Base-by-base conservation (phyloP, 2,888 invertebrate genomes). In the Cerastoderma edule region DNA sequence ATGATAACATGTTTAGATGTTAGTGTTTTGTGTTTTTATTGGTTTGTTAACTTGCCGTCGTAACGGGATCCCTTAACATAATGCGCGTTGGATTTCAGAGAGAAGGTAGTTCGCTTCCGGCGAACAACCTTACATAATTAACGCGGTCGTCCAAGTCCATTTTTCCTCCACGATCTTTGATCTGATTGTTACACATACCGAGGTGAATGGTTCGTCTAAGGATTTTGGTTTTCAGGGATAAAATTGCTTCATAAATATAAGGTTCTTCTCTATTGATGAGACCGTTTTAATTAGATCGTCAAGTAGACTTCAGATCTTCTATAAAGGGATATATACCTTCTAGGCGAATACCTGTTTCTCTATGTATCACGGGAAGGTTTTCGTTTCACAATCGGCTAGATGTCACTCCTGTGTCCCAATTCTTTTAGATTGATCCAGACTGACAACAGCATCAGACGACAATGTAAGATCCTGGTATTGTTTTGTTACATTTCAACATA, bases 1-100 rank as follows among this genome's bases (percentile, higher is more conserved):
- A 74, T 67, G 56, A 60, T 70, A 72, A 79, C 75, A 75, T 75
- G 60, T 72, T 75, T 72, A 75, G 75, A 68, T 75, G 63, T 75
- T 75, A 64, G 64, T 46, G 67, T 71, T 77, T 72, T 75, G 75
- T 79, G 63, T 75, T 69, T 65, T 75, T 69, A 75, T 75, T 75
- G 75, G 79, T 79, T 79, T 63, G 79, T 72, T 75, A 78, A 78
- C 24, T 64, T 68, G 56, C 44, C 67, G 46, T 74, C 64, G 78
- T 67, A 78, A 79, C 65, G 27, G 56, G 69, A 75, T 75, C 48
- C 63, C 24, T 75, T 72, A 75, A 67, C 68, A 79, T 75, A 79
- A 79, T 72, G 69, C 39, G 72, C 60, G 28, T 79, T 57, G 56
- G 63, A 75, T 79, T 79, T 75, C 79, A 79, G 79, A 79, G 39